A percentile compares a stretch with the other conserved stretches of the same genome.
Conservation (phyloP, 2,888 invertebrate genomes). For the Sesia apiformis region DNA sequence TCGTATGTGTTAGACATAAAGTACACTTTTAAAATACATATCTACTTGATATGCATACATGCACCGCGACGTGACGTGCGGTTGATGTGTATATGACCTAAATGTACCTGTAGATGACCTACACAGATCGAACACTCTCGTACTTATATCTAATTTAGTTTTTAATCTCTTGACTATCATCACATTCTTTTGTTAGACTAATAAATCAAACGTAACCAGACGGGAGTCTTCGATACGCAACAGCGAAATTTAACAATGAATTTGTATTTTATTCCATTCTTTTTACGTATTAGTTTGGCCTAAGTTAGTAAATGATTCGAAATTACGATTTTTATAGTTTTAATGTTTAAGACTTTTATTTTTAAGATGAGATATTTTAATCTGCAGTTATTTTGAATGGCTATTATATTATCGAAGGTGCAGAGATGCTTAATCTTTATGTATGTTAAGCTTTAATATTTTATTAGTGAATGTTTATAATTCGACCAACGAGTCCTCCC, state of each 20-base stretch:
- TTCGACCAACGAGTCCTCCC: slow-evolving; percentile 46
- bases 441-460: slow-evolving; percentile 76
- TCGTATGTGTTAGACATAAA: too few relatives aligned
- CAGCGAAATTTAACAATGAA: slow-evolving; percentile 61
- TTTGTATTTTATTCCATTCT: slow-evolving; percentile 35
- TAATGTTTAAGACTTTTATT: slow-evolving; percentile 68
- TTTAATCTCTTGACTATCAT: slow-evolving; percentile 40
- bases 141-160: slow-evolving; percentile 39
- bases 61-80: too few relatives aligned
- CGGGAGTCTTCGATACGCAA: slow-evolving; percentile 28
- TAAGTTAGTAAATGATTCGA: slow-evolving; percentile 58
- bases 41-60: too few relatives aligned
- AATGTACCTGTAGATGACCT: not conserved
- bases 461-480: slow-evolving; percentile 74
- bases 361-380: slow-evolving; percentile 74
- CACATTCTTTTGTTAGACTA: slow-evolving; percentile 32
- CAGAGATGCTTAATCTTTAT: slow-evolving; percentile 75
- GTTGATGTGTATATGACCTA: not conserved
- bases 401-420: slow-evolving; percentile 72
- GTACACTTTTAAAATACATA: too few relatives aligned
- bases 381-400: slow-evolving; percentile 74
- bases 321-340: slow-evolving; percentile 62
- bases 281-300: slow-evolving; percentile 54
- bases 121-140: slow-evolving; percentile 35
- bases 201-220: slow-evolving; percentile 10